These are phyloP conservation scores for Dolichoris vasculosae DNA, from an alignment of 1,140 invertebrate genomes.

Conservation along the genomic window DNA sequence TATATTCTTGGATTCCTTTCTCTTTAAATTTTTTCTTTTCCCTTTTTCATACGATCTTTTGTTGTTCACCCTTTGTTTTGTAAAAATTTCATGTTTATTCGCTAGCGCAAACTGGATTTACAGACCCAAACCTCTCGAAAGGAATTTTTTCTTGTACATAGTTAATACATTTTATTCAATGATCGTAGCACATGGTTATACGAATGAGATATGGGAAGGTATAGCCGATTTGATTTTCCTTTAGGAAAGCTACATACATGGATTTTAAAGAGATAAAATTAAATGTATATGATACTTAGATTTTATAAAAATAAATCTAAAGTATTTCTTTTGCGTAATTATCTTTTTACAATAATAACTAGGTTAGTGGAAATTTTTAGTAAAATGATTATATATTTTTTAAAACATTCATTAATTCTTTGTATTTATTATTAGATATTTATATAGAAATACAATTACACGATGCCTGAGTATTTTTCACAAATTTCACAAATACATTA, in stretches of 20 bases:
- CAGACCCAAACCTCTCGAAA: not conserved
- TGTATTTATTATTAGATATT: no score
- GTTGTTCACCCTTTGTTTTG: slow-evolving; percentile 15
- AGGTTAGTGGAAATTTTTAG: no score
- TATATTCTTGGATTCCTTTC: slow-evolving; percentile 25
- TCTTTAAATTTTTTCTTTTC: slow-evolving; percentile 23
- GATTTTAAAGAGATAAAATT: not conserved
- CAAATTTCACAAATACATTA: not conserved
- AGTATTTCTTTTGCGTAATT: no score
- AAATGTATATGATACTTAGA: not conserved
- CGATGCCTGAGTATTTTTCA: no score
- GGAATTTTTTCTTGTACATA: slow-evolving; percentile 4
- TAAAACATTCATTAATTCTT: not conserved
- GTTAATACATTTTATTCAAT: slow-evolving; percentile 12
- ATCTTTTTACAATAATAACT: no score
- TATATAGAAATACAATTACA: no score
- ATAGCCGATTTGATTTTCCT: not conserved
- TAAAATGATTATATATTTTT: not conserved
- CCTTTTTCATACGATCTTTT: not conserved
- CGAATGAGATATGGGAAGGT: not conserved
- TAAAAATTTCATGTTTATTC: slow-evolving; percentile 4
- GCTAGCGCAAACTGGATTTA: no score
- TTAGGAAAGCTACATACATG: not conserved
- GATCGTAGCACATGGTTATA: not conserved
- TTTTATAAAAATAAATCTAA: no score